Percentiles rank a stretch among this genome's conserved stretches.
Evolutionary conservation across 1,140 invertebrate species (phyloP).

Genomic region (Luehdorfia chinensis): DNA sequence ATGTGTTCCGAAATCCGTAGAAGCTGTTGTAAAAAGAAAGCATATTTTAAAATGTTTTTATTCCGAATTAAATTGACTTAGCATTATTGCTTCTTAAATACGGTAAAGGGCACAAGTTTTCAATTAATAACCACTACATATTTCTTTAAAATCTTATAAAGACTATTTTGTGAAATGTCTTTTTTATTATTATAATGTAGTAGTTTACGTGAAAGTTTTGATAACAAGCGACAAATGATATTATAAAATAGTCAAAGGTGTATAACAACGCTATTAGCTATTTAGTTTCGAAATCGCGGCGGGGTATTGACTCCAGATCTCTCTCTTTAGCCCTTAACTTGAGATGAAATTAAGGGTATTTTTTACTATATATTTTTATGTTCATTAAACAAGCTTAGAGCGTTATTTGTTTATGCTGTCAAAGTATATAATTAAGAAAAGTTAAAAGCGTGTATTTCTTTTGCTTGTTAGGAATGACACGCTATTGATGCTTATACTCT

Average conservation of each 20-base stretch:
- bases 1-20: slow-evolving; percentile 46
- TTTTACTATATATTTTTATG: too few species aligned
- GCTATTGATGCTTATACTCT: background rate
- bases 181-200: background rate
- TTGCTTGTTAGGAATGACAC: slow-evolving; percentile 2
- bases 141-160: background rate
- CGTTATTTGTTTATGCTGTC: slow-evolving; percentile 11
- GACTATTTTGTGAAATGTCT: slow-evolving; percentile 1
- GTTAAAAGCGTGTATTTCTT: background rate
- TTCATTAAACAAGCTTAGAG: slow-evolving; percentile 8
- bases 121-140: background rate
- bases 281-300: background rate
- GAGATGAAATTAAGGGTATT: too few species aligned
- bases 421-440: too few species aligned
- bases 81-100: slow-evolving; percentile 1
- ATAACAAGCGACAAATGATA: slow-evolving; percentile 2
- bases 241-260: slow-evolving; percentile 1
- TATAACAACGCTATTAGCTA: too few species aligned
- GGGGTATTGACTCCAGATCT: slow-evolving; percentile 6
- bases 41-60: background rate
- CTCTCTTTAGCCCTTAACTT: background rate
- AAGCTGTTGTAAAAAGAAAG: background rate
- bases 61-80: slow-evolving; percentile 2
- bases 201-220: background rate
- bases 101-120: slow-evolving; percentile 12